A percentile compares a stretch with the other conserved stretches of the same genome.
Evolutionary conservation across 2,113 vertebrate species (phyloP).

Genomic region (Pelodiscus sinensis): DNA sequence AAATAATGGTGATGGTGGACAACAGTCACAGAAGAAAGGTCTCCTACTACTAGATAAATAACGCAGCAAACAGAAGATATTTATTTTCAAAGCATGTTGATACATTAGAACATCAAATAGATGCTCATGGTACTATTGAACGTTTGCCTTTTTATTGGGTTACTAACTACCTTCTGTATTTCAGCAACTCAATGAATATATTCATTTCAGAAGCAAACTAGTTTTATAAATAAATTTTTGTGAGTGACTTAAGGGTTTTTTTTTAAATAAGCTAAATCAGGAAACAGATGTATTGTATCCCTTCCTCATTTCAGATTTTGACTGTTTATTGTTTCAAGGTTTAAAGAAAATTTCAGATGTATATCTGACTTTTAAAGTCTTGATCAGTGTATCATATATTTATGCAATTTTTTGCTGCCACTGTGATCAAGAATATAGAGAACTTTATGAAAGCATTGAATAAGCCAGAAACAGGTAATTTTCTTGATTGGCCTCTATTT

Average conservation of each 20-base stretch:
- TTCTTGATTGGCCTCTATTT: not conserved
- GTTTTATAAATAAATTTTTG: not conserved
- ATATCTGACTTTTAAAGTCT: not conserved
- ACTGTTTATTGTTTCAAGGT: not conserved
- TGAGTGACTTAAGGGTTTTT: not conserved
- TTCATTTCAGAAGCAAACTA: not conserved
- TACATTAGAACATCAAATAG: not conserved
- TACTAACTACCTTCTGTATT: not conserved
- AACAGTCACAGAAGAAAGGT: not conserved
- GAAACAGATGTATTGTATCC: not conserved
- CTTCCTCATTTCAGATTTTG: not conserved
- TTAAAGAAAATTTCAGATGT: not conserved
- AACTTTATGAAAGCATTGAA: not conserved
- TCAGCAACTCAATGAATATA: not conserved
- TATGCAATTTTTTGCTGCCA: accelerated
- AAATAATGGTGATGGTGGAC: not conserved
- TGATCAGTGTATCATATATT: not conserved
- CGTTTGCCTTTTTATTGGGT: not conserved
- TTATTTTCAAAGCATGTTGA: not conserved
- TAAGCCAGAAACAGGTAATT: not conserved
- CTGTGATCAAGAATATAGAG: slow-evolving; percentile 8
- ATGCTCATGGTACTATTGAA: not conserved
- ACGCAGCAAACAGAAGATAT: not conserved
- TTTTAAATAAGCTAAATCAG: not conserved
- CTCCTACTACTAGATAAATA: not conserved